A percentile compares a stretch with the other conserved stretches of the same genome.
Conservation (phyloP, 2,113 vertebrate genomes). For the Colaptes auratus region DNA sequence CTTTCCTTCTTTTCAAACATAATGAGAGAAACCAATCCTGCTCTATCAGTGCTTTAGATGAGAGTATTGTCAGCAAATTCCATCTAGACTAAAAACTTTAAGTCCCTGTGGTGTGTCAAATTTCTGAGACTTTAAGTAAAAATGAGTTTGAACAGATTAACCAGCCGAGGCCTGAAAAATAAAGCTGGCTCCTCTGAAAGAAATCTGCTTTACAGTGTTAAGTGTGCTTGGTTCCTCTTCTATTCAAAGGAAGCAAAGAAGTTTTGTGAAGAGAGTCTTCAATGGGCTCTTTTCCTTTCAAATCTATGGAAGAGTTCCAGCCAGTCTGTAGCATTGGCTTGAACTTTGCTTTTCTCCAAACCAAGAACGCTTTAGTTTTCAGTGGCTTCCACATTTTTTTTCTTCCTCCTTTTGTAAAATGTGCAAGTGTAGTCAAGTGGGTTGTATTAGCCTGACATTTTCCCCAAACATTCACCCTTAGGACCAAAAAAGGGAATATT, state of each 20-base stretch:
- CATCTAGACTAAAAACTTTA: slow-evolving; percentile 18
- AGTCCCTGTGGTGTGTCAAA: slow-evolving; percentile 28
- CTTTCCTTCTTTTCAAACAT: not conserved
- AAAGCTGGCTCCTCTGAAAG: slow-evolving; percentile 45
- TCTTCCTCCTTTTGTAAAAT: slow-evolving; percentile 30
- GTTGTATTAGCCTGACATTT: slow-evolving; percentile 41
- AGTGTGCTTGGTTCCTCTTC: slow-evolving; percentile 6
- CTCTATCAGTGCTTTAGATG: not conserved
- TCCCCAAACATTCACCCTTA: slow-evolving; percentile 44
- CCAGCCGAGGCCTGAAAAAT: slow-evolving; percentile 24
- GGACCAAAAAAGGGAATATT: slow-evolving; percentile 66
- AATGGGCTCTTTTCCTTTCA: slow-evolving; percentile 34
- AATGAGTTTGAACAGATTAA: slow-evolving; percentile 47
- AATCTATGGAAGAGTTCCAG: slow-evolving; percentile 44
- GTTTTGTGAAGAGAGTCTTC: slow-evolving; percentile 39
- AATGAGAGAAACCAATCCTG: slow-evolving; percentile 26
- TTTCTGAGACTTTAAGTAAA: slow-evolving; percentile 52
- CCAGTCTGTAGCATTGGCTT: slow-evolving; percentile 25
- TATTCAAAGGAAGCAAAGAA: slow-evolving; percentile 27
- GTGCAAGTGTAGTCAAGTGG: slow-evolving; percentile 47
- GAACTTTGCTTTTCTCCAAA: slow-evolving; percentile 55
- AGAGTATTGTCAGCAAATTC: slow-evolving; percentile 62
- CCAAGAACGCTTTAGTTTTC: slow-evolving; percentile 47
- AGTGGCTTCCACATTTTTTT: slow-evolving; percentile 62
- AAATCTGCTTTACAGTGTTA: slow-evolving; percentile 43